Evolutionary conservation across 2,113 vertebrate genomes (phyloP).

Genomic region (mouse (Mus musculus)): GRCm39 chr1:75699001-75699500

Average conservation of each 20-base stretch:
- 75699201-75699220: background rate
- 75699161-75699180: background rate
- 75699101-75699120: too few species aligned
- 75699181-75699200: background rate
- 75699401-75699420: background rate
- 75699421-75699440: background rate
- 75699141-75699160: background rate
- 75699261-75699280: background rate
- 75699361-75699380: background rate
- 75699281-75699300: background rate
- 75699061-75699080: background rate
- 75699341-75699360: background rate
- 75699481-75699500: too few species aligned
- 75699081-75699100: background rate
- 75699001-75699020: constrained; percentile 4
- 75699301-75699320: too few species aligned
- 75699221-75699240: background rate
- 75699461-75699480: background rate
- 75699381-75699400: background rate
- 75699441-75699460: background rate
- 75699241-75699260: background rate
- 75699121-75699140: background rate
- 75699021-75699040: constrained; percentile 28
- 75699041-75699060: constrained; percentile 24
- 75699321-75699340: background rate